Evolutionary conservation across 2,888 invertebrate species (phyloP).

Genomic region (Ditylenchus weischeri): DNA sequence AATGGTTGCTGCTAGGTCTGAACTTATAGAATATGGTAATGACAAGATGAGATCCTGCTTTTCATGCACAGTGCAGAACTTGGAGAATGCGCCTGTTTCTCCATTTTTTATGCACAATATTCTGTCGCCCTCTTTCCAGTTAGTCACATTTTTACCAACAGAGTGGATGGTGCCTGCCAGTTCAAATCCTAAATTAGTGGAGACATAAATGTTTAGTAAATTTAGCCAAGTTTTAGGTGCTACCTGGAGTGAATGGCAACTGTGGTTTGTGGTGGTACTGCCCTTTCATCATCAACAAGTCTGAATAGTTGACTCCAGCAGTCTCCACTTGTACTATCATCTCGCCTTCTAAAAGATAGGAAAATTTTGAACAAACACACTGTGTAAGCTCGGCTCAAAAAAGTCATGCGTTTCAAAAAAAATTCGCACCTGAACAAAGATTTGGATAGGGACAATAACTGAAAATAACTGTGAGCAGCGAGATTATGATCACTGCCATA

Average conservation of each 20-base stretch:
- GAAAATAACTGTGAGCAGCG: too few species aligned
- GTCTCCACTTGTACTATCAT: constrained; percentile 63
- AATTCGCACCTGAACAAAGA: too few species aligned
- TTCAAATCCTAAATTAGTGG: constrained; percentile 64
- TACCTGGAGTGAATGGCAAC: constrained; percentile 65
- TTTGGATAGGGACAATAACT: too few species aligned
- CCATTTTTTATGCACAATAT: constrained; percentile 67
- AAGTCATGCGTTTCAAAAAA: too few species aligned
- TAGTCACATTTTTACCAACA: constrained; percentile 62
- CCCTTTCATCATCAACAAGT: constrained; percentile 65
- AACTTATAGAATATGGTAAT: constrained; percentile 64
- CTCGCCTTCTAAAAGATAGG: constrained; percentile 14
- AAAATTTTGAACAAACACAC: too few species aligned
- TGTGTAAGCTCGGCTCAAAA: too few species aligned
- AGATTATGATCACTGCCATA: too few species aligned
- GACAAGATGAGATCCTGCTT: constrained; percentile 42
- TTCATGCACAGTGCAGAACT: constrained; percentile 65
- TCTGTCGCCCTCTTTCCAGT: constrained; percentile 66
- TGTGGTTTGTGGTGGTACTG: constrained; percentile 62
- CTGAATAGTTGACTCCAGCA: constrained; percentile 70
- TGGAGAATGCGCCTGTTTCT: constrained; percentile 67
- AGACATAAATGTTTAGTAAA: neutral
- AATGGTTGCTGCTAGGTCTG: constrained; percentile 66
- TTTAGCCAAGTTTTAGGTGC: neutral
- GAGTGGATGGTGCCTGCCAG: constrained; percentile 66